phyloP scores from a whole-genome alignment of 2,888 invertebrate genomes.

The Cheilosia variabilis region DNA sequence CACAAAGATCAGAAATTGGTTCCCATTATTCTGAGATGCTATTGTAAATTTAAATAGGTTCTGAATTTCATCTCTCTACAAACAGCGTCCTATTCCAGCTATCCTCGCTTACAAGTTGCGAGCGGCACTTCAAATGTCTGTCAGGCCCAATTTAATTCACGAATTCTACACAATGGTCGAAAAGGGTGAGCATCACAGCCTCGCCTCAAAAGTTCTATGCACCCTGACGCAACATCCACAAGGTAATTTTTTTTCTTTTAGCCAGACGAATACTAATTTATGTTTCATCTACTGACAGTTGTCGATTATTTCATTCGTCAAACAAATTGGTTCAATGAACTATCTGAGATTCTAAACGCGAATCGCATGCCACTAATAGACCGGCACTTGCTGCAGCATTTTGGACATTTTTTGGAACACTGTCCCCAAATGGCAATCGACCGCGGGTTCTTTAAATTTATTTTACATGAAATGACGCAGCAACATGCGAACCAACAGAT shows the following conservation, averaged over 20 bases:
- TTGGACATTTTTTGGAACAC: conserved; percentile 79
- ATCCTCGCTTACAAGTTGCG: background rate
- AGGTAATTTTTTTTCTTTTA: conserved; percentile 1
- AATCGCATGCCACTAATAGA: conserved; percentile 9
- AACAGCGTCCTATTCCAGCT: background rate
- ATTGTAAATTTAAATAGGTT: background rate
- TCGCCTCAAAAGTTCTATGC: conserved; percentile 20
- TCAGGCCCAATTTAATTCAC: conserved; percentile 16
- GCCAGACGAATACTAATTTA: background rate
- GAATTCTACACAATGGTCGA: conserved; percentile 28
- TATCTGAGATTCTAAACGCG: conserved; percentile 4
- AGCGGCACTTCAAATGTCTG: conserved; percentile 36
- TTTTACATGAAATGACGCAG: conserved; percentile 77
- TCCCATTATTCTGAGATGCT: conserved; percentile 31
- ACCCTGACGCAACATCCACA: conserved; percentile 41
- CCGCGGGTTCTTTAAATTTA: conserved; percentile 80
- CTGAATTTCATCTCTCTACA: background rate
- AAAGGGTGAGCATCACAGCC: background rate
- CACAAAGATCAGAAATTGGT: conserved; percentile 38
- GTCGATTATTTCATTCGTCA: conserved; percentile 40
- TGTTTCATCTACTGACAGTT: conserved; percentile 21
- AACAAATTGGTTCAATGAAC: conserved; percentile 25
- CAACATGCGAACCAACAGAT: conserved; percentile 66
- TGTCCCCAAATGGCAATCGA: conserved; percentile 79
- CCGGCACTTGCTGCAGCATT: conserved; percentile 78